Conservation (phyloP, 1,140 invertebrate genomes). For the Solenopsis fugax region DNA sequence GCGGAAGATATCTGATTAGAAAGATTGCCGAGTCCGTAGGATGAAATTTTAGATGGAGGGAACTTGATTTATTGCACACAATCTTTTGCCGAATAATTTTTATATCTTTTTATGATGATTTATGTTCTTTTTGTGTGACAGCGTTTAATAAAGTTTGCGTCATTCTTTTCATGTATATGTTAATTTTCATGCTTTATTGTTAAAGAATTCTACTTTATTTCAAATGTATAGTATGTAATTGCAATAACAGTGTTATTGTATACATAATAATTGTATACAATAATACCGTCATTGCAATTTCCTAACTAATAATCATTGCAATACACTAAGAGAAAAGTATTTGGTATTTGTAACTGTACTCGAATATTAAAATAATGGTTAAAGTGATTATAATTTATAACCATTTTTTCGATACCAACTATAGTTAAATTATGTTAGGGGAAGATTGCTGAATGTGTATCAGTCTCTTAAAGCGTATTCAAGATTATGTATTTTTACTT, state of each 20-base stretch:
- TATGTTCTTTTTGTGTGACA: background rate
- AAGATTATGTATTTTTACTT: no score
- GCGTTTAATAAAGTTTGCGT: background rate
- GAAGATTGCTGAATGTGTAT: no score
- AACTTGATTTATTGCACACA: constrained; percentile 12
- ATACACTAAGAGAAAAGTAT: background rate
- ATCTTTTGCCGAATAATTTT: background rate
- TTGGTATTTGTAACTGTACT: no score
- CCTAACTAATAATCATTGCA: background rate
- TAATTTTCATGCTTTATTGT: background rate
- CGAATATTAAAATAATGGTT: no score
- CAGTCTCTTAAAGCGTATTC: no score
- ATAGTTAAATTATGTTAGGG: no score
- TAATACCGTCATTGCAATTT: background rate
- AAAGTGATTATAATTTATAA: no score
- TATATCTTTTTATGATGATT: background rate
- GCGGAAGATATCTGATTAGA: background rate
- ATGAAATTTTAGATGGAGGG: background rate
- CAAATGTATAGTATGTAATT: background rate
- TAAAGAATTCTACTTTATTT: background rate
- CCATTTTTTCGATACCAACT: no score
- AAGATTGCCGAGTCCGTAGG: background rate
- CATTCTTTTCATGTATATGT: background rate
- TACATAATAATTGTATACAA: background rate
- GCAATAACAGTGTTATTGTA: no score